These are phyloP conservation scores for Sebastes goodei DNA, from an alignment of 2,797 vertebrate genomes.

Conservation along the genomic window DNA sequence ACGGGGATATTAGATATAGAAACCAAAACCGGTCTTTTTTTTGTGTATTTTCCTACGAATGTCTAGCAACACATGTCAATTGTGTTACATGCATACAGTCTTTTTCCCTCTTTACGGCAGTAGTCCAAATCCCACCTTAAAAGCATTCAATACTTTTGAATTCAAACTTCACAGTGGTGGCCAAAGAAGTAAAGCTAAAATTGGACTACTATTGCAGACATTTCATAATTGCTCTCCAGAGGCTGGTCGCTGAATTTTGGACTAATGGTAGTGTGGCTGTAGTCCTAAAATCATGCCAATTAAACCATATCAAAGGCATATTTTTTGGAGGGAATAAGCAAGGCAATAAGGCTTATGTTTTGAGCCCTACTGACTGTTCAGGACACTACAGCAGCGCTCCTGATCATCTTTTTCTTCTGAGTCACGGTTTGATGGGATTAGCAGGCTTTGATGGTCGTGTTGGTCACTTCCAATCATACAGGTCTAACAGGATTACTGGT, in stretches of 20 bases:
- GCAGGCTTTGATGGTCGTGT: slow-evolving; percentile 20
- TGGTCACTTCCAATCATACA: slow-evolving; percentile 28
- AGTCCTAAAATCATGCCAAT: slow-evolving; percentile 6
- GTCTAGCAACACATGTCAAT: too few species aligned
- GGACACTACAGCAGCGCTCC: neutral
- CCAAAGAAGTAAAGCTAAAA: neutral
- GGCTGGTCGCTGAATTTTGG: neutral
- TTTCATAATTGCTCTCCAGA: neutral
- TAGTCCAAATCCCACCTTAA: neutral
- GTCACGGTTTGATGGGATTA: slow-evolving; percentile 36
- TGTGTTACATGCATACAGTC: too few species aligned
- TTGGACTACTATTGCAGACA: neutral
- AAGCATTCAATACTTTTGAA: too few species aligned
- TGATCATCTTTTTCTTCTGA: neutral
- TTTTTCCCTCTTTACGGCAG: too few species aligned
- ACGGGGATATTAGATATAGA: too few species aligned
- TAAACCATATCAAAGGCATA: neutral
- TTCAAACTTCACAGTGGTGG: neutral
- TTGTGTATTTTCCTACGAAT: rapidly evolving
- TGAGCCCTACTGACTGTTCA: neutral
- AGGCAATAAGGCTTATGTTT: neutral
- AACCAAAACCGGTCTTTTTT: too few species aligned
- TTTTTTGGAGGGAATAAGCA: slow-evolving; percentile 1
- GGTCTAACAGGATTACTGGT: slow-evolving; percentile 43
- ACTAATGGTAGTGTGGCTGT: neutral